Percentiles rank a stretch among this genome's conserved stretches.
Evolutionary conservation across 2,888 invertebrate genomes (phyloP).

Genomic region (Sarcophaga subvicina): DNA sequence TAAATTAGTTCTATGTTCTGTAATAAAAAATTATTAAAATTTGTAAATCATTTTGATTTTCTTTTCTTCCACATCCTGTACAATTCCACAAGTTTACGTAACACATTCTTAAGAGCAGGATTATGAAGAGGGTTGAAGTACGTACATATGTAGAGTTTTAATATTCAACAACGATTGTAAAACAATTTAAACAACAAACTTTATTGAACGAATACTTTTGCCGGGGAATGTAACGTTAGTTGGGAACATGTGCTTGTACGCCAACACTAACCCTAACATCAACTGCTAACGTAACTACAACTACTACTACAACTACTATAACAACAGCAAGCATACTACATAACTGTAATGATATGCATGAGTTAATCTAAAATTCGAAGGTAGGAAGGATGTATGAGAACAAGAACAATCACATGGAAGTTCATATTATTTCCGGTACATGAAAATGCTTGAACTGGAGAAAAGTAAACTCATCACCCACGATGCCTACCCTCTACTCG

Average conservation of each 20-base stretch:
- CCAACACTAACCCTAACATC: not conserved
- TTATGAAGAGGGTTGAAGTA: too few species aligned
- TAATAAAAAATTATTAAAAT: too few species aligned
- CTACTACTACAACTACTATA: not conserved
- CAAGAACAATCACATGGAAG: constrained; percentile 46
- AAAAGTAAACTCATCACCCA: not conserved
- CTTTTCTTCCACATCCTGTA: too few species aligned
- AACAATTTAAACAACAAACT: constrained; percentile 65
- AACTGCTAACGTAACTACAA: not conserved
- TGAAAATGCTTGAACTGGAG: constrained; percentile 26
- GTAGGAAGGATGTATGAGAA: constrained; percentile 41
- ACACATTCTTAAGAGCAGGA: constrained; percentile 37
- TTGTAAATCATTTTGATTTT: too few species aligned
- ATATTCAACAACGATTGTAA: constrained; percentile 62
- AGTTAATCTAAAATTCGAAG: constrained; percentile 52
- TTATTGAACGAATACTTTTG: constrained; percentile 27
- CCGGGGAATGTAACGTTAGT: constrained; percentile 18
- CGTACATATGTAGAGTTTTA: constrained; percentile 41
- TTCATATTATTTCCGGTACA: constrained; percentile 48
- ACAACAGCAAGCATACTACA: not conserved
- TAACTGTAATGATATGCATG: constrained; percentile 55
- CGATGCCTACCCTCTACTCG: too few species aligned
- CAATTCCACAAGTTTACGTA: constrained; percentile 19
- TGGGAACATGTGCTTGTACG: not conserved
- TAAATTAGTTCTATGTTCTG: too few species aligned